Percentiles rank a stretch among this genome's conserved stretches.
Evolutionary conservation across 1,140 invertebrate genomes (phyloP).

Genomic region (Scaptomyza pallida): DNA sequence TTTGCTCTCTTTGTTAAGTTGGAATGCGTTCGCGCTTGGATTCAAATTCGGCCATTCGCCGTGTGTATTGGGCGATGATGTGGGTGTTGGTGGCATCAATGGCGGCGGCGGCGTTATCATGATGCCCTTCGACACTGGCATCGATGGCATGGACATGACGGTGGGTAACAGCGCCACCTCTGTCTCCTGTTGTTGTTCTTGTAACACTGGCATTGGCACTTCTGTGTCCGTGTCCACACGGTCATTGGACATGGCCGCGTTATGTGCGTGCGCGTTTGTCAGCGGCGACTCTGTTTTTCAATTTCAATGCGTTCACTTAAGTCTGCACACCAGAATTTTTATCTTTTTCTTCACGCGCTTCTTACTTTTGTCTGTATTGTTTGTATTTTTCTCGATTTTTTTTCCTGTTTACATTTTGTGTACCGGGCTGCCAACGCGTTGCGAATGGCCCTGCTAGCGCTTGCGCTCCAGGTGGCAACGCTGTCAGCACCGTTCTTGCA

Average conservation of each 20-base stretch:
- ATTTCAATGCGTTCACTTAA: slow-evolving; percentile 39
- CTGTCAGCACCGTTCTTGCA: slow-evolving; percentile 5
- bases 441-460: slow-evolving; percentile 6
- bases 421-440: slow-evolving; percentile 27
- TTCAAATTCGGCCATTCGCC: slow-evolving; percentile 85
- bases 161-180: slow-evolving; percentile 14
- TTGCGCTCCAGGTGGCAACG: slow-evolving; percentile 37
- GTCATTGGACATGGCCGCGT: slow-evolving; percentile 72
- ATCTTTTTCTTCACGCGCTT: slow-evolving; percentile 60
- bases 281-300: slow-evolving; percentile 14
- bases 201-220: slow-evolving; percentile 40
- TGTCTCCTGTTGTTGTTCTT: slow-evolving; percentile 12
- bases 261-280: slow-evolving; percentile 32
- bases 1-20: slow-evolving; percentile 67
- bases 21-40: slow-evolving; percentile 74
- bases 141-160: slow-evolving; percentile 59
- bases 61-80: slow-evolving; percentile 84
- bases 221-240: slow-evolving; percentile 66
- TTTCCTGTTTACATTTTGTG: slow-evolving; percentile 76
- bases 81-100: slow-evolving; percentile 85
- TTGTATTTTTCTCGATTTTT: slow-evolving; percentile 79
- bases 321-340: slow-evolving; percentile 38
- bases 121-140: slow-evolving; percentile 66
- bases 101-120: slow-evolving; percentile 86
- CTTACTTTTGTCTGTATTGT: slow-evolving; percentile 78